Base-by-base conservation (phyloP, 1,140 invertebrate species). In the Neodiprion lecontei region DNA sequence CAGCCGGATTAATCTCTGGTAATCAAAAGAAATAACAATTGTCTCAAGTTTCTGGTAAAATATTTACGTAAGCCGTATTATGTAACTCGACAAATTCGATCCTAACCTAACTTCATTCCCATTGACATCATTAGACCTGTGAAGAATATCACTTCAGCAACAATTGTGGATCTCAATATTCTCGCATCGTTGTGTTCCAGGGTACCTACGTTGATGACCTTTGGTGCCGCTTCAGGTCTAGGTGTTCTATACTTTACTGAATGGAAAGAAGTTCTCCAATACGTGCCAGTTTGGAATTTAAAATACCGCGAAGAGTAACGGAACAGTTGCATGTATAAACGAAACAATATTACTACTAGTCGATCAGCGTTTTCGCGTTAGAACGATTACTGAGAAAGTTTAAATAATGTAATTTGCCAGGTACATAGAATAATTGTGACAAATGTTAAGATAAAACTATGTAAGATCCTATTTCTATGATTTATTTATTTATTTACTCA, bases 171-270 rank as follows among this genome's bases (percentile, higher is more conserved):
- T 40, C 28, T 40, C 28, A 5, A 40, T 40, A 40, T 40, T 40
- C 28, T 40, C 7, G 14, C 14, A 40, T 40, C 5, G 28, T 40
- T 40, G 28, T 40, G n/a, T 86, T 85, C 66, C 69, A 94, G 93
- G 90, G 47, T 91, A 40, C 89, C 92, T 66, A 91, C 92, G 48
- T 89, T 87, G 9, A 79, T 84, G 1, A 86, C 86, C 7, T 96
- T 92, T 84, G 94, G 94, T 73, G 89, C 89, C 61, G 84, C 90
- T 7, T 91, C 89, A 67, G 88, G 88, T 72, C 75, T 91, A 11
- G 87, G 83, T 0, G 50, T 93, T 5, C 84, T 93, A 10, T 96
- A 94, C 83, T 90, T 94, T 70, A 95, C 94, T 0, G 95, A 96
- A 79, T 96, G 95, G 95, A 93, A 92, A 86, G 79, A 91, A 12